These are phyloP conservation scores for Vicugna pacos DNA, from an alignment of 2,113 vertebrate species.

Conservation along the genomic window DNA sequence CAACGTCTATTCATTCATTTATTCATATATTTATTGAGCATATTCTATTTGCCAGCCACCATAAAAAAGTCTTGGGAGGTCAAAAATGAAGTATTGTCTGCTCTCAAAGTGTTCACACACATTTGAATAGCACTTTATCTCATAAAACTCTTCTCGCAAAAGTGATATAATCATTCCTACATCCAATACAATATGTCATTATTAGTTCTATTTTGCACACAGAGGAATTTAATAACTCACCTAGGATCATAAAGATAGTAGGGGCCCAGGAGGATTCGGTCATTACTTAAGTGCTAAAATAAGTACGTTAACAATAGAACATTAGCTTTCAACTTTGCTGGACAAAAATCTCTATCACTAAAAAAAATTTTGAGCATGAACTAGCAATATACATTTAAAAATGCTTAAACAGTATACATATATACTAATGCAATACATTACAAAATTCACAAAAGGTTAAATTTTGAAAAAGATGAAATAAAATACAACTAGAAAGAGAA, in stretches of 20 bases:
- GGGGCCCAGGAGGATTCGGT: neutral
- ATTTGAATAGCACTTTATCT: neutral
- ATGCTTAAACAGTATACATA: neutral
- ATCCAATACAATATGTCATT: neutral
- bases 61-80: neutral
- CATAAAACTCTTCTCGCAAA: neutral
- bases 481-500: constrained; percentile 14
- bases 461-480: neutral
- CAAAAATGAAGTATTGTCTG: neutral
- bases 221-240: constrained; percentile 23
- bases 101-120: neutral
- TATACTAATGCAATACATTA: neutral
- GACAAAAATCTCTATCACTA: neutral
- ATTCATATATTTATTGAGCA: neutral
- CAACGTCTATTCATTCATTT: neutral
- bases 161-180: neutral
- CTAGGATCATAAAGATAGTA: neutral
- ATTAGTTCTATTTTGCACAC: neutral
- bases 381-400: neutral
- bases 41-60: neutral
- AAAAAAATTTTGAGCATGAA: neutral
- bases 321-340: neutral
- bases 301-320: neutral
- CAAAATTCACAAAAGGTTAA: neutral
- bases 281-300: neutral